Evolutionary conservation across 1,140 invertebrate genomes (phyloP).

Genomic region (Aphidius gifuensis): DNA sequence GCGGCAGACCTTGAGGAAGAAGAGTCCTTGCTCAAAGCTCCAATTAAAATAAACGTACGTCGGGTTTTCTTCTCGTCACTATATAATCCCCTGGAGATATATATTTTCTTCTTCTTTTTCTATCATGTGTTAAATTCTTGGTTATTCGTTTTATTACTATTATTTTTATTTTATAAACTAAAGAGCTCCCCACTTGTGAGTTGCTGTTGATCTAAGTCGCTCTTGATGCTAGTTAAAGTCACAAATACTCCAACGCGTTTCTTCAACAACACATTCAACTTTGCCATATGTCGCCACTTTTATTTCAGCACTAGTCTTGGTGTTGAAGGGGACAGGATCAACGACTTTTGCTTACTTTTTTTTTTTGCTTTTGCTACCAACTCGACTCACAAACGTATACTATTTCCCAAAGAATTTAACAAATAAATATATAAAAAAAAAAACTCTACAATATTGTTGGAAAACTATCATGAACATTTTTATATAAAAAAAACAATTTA

Average conservation of each 20-base stretch:
- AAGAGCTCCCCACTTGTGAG: slow-evolving; percentile 8
- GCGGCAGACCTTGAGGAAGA: slow-evolving; percentile 20
- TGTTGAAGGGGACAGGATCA: background rate
- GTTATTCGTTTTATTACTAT: too few relatives aligned
- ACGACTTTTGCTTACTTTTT: background rate
- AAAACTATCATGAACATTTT: too few relatives aligned
- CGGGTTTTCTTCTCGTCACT: slow-evolving; percentile 23
- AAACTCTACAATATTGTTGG: too few relatives aligned
- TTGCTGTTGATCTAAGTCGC: background rate
- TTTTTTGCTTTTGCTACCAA: background rate
- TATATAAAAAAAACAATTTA: too few relatives aligned
- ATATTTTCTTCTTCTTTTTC: background rate
- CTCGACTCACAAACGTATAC: background rate
- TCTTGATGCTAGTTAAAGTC: slow-evolving; percentile 6
- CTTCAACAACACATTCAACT: background rate
- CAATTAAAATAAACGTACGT: slow-evolving; percentile 27
- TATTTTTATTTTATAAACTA: background rate
- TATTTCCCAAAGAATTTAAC: background rate
- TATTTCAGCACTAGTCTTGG: too few relatives aligned
- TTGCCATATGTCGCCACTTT: slow-evolving; percentile 16
- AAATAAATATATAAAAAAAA: background rate
- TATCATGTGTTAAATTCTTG: too few relatives aligned
- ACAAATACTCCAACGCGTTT: slow-evolving; percentile 14
- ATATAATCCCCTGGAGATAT: background rate
- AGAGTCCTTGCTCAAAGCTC: slow-evolving; percentile 16